Evolutionary conservation across 2,113 vertebrate species (phyloP).

Genomic region (Tupaia chinensis): DNA sequence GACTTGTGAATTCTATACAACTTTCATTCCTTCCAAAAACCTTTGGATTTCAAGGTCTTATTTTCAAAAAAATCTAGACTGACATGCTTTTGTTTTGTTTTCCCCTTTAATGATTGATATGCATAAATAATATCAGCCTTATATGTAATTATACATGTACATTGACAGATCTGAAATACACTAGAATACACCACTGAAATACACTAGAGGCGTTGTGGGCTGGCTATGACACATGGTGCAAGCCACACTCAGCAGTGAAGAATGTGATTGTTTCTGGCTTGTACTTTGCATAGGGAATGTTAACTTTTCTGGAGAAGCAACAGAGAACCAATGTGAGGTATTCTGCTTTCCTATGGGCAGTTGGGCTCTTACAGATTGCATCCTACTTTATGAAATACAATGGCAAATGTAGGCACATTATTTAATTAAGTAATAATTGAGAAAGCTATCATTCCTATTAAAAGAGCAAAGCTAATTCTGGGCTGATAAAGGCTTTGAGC

Average conservation of each 20-base stretch:
- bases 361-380: constrained; percentile 58
- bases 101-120: constrained; percentile 79
- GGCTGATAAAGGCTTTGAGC: constrained; percentile 85
- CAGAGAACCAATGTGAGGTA: constrained; percentile 40
- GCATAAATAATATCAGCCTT: constrained; percentile 79
- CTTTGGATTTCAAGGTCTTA: constrained; percentile 35
- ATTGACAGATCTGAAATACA: constrained; percentile 78
- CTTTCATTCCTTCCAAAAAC: not conserved
- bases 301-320: constrained; percentile 50
- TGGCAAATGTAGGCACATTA: constrained; percentile 66
- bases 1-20: not conserved
- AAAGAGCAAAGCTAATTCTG: constrained; percentile 84
- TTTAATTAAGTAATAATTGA: constrained; percentile 86
- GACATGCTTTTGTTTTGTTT: constrained; percentile 35
- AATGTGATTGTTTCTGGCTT: constrained; percentile 44
- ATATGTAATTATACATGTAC: constrained; percentile 69
- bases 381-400: constrained; percentile 68
- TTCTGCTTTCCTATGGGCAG: constrained; percentile 60
- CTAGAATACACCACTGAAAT: constrained; percentile 44
- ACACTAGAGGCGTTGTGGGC: constrained; percentile 72
- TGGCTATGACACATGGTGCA: constrained; percentile 58
- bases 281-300: constrained; percentile 62
- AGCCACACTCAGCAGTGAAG: constrained; percentile 54
- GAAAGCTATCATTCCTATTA: constrained; percentile 83
- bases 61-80: constrained; percentile 70